Base-by-base conservation (phyloP, 2,797 vertebrate species). In the Phylloscopus collybita region DNA sequence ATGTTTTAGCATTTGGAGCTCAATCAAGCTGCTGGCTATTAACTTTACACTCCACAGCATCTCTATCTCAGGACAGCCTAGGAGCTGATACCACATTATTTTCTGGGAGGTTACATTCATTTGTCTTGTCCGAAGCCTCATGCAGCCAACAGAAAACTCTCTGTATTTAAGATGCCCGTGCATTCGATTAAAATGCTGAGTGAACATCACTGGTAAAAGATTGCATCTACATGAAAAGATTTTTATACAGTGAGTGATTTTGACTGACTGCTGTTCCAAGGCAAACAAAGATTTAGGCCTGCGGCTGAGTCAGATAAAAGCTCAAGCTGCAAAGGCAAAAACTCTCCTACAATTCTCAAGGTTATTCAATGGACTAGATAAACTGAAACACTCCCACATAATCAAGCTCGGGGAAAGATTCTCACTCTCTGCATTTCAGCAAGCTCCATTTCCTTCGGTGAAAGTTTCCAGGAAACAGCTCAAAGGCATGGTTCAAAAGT, bases 211-310 rank as follows among this genome's bases (percentile, higher is more conserved):
- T 86, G 25, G 54, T 86, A 65, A 81, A 91, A 92, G 51, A 47
- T 69, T 69, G n/a, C 47, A 75, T 94, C 72, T 90, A 65, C 85
- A 86, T 84, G 65, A 90, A 74, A 90, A 90, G 80, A 29, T 83
- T 94, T 91, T 92, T 90, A 13, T 94, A 69, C 79, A 78, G 45
- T 78, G 85, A 86, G 36, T 91, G 85, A 84, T 92, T 96, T 83
- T 96, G 82, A 94, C 62, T 95, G 90, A 92, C 80, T 95, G 80
- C 65, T 90, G 66, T 92, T 93, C 67, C 62, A 87, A 93, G 81
- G 67, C 91, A 95, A 92, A 76, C 50, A 92, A 92, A 92, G 67
- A 89, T 85, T 82, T 87, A 80, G 81, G 67, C 94, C 94, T 50
- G 56, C 1, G 11, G 79, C 81, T 91, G 64, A 87, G 42, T 67